These are phyloP conservation scores for Yponomeuta evonymella DNA, from an alignment of 2,888 invertebrate species.

Conservation along the genomic window DNA sequence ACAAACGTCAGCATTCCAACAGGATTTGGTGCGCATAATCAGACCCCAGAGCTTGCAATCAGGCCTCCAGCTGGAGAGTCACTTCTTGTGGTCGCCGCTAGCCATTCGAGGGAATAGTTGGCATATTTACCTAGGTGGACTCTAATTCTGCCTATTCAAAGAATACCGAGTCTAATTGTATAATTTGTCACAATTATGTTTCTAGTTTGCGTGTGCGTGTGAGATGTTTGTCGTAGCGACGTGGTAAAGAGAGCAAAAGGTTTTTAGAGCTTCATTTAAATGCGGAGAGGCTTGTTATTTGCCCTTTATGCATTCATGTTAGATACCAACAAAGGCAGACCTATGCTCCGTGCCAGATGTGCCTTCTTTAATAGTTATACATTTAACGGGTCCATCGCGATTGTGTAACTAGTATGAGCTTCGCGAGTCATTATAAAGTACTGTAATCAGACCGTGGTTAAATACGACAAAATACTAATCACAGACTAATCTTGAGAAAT, in stretches of 20 bases:
- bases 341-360: not conserved
- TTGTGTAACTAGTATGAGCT: too few relatives aligned
- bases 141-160: slow-evolving; percentile 10
- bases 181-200: slow-evolving; percentile 12
- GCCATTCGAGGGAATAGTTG: slow-evolving; percentile 2
- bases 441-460: too few relatives aligned
- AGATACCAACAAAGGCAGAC: not conserved
- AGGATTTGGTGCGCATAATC: too few relatives aligned
- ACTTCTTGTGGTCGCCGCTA: not conserved
- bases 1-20: too few relatives aligned
- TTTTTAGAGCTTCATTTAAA: slow-evolving; percentile 1
- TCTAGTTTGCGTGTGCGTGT: not conserved
- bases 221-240: slow-evolving; percentile 16
- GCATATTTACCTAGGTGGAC: not conserved
- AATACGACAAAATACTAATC: too few relatives aligned
- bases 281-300: not conserved
- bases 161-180: slow-evolving; percentile 13
- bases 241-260: slow-evolving; percentile 9
- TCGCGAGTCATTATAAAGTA: too few relatives aligned
- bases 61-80: not conserved
- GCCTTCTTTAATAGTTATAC: too few relatives aligned
- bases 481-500: too few relatives aligned
- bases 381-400: too few relatives aligned
- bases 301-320: not conserved
- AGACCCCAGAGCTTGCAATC: too few relatives aligned